Evolutionary conservation across 1,140 invertebrate species (phyloP), one percentile per base, ranked within the genome.

Genomic region (Trachelipus rathkii): DNA sequence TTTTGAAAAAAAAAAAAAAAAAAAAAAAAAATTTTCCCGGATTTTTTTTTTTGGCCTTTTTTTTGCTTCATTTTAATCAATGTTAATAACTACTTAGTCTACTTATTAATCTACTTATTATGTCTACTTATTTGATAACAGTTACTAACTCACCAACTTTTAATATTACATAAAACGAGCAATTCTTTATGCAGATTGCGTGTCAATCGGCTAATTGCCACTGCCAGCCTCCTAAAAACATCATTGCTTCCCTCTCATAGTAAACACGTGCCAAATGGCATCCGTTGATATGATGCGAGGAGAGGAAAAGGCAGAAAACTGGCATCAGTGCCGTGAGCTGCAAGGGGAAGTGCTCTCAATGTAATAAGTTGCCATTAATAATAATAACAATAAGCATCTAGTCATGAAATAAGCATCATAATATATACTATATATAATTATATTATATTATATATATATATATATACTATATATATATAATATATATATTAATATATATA

Each of bases 181-280:
- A 1, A 96, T 89, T 77, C 95, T 87, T 92, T 90, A 80, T 96
- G 94, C 7, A 96, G 84, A 83, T 92, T 90, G 74, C 91, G 91
- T 94, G 90, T 85, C 96, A 93, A 1, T 95, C 90, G 0, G 92
- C 92, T n/a, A 8, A 94, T 88, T 0, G 95, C 94, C 44, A 95
- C 90, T 81, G 95, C 89, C 72, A 96, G 79, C 87, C 86, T 9
- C 87, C 88, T 13, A 89, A 81, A 82, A 89, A 96, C 87, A 96
- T 91, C 88, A 95, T 92, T 1, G 33, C 33, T 33, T 93, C 93
- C 0, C 92, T 93, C 80, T 73, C 72, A 46, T 73, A n/a, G 46
- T 10, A 53, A 21, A 15, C 23, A 1, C 13, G n/a, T 11, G 23
- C 13, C 13, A 11, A 10, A 71, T 90, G 67, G 87, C 84, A 73